These are phyloP conservation scores for Procapra przewalskii DNA, from an alignment of 2,113 vertebrate genomes.

Conservation along the genomic window DNA sequence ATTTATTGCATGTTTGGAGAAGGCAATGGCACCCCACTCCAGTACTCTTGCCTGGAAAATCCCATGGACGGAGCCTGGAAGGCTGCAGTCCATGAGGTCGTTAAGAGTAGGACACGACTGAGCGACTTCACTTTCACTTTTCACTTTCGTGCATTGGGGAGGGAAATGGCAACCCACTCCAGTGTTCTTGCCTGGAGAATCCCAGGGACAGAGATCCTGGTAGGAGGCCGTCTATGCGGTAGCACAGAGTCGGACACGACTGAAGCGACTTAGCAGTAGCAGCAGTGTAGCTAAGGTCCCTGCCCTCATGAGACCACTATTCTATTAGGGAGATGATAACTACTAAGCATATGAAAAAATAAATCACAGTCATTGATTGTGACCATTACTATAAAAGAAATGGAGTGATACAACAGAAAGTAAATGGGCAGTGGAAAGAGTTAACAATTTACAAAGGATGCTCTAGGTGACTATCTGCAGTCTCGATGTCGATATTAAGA, in stretches of 20 bases:
- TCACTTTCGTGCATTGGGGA: no score
- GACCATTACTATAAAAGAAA: not conserved
- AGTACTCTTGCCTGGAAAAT: no score
- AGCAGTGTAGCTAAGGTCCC: not conserved
- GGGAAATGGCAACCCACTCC: no score
- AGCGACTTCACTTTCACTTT: no score
- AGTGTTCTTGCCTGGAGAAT: no score
- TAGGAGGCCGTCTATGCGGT: no score
- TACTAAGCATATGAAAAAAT: not conserved
- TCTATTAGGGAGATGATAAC: not conserved
- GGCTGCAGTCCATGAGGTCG: no score
- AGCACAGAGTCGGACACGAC: accelerated
- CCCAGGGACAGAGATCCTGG: no score
- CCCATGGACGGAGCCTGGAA: no score
- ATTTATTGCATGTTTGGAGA: not conserved
- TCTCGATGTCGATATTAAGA: not conserved
- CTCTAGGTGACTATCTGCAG: not conserved
- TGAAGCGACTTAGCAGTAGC: no score
- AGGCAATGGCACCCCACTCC: no score
- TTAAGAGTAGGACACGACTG: no score
- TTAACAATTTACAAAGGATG: not conserved
- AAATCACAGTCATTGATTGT: not conserved
- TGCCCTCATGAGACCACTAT: not conserved
- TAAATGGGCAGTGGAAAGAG: not conserved
- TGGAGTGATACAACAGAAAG: not conserved